phyloP scores from a whole-genome alignment of 2,888 invertebrate genomes.

The Lacanobia wlatinum region DNA sequence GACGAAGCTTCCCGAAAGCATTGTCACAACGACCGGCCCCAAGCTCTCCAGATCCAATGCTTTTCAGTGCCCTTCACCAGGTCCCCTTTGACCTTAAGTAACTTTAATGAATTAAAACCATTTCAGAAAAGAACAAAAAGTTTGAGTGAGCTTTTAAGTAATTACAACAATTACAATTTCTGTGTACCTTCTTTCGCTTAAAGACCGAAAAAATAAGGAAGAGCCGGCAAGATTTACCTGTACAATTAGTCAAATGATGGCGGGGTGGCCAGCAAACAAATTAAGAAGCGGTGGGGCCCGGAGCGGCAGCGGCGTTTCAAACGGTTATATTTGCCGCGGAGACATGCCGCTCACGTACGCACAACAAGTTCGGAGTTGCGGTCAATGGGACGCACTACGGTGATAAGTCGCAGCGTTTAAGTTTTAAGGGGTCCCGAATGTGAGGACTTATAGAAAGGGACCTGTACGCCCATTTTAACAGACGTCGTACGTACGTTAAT shows the following conservation, averaged over 20 bases:
- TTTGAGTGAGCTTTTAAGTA: conserved; percentile 2
- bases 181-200: conserved; percentile 18
- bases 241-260: conserved; percentile 67
- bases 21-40: no score
- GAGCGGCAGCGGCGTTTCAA: conserved; percentile 54
- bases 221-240: conserved; percentile 55
- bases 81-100: no score
- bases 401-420: conserved; percentile 8
- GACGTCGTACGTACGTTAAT: no score
- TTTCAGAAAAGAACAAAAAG: background rate
- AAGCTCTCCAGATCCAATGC: no score
- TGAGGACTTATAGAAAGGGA: no score
- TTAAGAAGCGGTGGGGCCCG: conserved; percentile 69
- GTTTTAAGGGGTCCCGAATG: background rate
- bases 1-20: no score
- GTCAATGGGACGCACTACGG: conserved; percentile 56
- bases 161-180: conserved; percentile 27
- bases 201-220: conserved; percentile 41
- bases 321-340: conserved; percentile 70
- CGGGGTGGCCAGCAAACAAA: conserved; percentile 70
- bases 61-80: no score
- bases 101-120: background rate
- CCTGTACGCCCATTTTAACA: no score
- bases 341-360: conserved; percentile 73
- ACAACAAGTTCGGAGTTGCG: conserved; percentile 62